Percentiles rank a stretch among this genome's conserved stretches.
Conservation (phyloP, 2,888 invertebrate genomes). For the Ligdia adustata region DNA sequence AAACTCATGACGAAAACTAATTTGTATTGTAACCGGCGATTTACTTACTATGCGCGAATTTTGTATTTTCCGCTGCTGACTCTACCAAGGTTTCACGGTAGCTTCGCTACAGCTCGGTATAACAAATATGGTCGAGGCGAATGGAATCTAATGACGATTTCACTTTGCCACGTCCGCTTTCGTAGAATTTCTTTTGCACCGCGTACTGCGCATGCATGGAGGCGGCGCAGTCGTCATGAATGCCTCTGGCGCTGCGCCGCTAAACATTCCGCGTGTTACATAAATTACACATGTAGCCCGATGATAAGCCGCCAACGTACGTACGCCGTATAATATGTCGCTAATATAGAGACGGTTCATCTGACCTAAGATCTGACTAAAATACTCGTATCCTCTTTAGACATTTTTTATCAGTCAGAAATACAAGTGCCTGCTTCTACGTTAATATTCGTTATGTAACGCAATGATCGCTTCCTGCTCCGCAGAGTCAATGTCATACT, state of each 20-base stretch:
- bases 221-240: constrained; percentile 29
- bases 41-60: constrained; percentile 3
- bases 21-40: constrained; percentile 1
- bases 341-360: constrained; percentile 8
- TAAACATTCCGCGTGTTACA: constrained; percentile 32
- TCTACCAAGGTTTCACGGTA: not conserved
- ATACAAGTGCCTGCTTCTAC: constrained; percentile 17
- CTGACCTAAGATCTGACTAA: not conserved
- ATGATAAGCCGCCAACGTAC: constrained; percentile 31
- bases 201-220: constrained; percentile 25
- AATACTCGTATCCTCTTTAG: constrained; percentile 2
- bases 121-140: constrained; percentile 29
- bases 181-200: constrained; percentile 38
- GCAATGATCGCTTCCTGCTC: constrained; percentile 43
- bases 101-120: not conserved
- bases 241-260: constrained; percentile 24
- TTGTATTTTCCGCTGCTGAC: not conserved
- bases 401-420: constrained; percentile 14
- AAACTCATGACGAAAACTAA: constrained; percentile 46
- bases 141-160: constrained; percentile 38
- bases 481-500: constrained; percentile 46
- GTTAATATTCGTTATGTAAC: constrained; percentile 35
- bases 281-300: constrained; percentile 32
- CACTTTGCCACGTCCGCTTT: constrained; percentile 37
- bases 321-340: constrained; percentile 16